Percentiles rank a stretch among this genome's conserved stretches.
Evolutionary conservation across 1,140 invertebrate genomes (phyloP).

Genomic region (Pristionchus pacificus): DNA sequence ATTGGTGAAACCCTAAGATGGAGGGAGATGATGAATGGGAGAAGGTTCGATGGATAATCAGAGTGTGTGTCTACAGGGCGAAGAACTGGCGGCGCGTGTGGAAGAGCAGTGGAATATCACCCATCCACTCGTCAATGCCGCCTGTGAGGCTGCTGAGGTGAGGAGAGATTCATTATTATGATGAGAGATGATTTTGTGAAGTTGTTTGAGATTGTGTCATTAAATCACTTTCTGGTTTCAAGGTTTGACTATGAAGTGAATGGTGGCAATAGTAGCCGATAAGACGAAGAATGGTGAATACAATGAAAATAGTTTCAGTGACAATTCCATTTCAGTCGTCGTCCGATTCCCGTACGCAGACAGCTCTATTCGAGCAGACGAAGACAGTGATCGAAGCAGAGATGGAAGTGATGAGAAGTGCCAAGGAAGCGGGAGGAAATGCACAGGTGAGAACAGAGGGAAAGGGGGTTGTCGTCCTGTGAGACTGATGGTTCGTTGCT

Average conservation of each 20-base stretch:
- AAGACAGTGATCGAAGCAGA: conserved; percentile 88
- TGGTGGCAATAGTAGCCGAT: too few species aligned
- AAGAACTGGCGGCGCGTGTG: conserved; percentile 16
- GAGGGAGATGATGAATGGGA: conserved; percentile 9
- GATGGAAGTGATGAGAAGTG: conserved; percentile 76
- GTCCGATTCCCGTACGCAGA: conserved; percentile 82
- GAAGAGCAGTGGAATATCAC: conserved; percentile 24
- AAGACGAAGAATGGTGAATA: too few species aligned
- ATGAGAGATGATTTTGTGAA: conserved; percentile 80
- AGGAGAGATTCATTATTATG: conserved; percentile 63
- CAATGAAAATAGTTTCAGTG: too few species aligned
- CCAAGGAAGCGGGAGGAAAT: conserved; percentile 87
- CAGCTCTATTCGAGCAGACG: conserved; percentile 80
- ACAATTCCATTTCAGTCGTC: conserved; percentile 78
- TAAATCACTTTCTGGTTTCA: too few species aligned
- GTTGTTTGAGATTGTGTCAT: too few species aligned
- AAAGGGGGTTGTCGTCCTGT: too few species aligned
- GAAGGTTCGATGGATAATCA: conserved; percentile 4
- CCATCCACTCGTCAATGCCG: conserved; percentile 22
- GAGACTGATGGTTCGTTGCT: too few species aligned
- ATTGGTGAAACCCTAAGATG: background rate
- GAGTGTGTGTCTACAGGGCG: conserved; percentile 9
- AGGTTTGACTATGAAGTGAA: too few species aligned
- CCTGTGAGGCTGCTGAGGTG: conserved; percentile 18
- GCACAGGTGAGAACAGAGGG: conserved; percentile 62